Base-by-base conservation (phyloP, 2,797 vertebrate species). In the Pangasius djambal region DNA sequence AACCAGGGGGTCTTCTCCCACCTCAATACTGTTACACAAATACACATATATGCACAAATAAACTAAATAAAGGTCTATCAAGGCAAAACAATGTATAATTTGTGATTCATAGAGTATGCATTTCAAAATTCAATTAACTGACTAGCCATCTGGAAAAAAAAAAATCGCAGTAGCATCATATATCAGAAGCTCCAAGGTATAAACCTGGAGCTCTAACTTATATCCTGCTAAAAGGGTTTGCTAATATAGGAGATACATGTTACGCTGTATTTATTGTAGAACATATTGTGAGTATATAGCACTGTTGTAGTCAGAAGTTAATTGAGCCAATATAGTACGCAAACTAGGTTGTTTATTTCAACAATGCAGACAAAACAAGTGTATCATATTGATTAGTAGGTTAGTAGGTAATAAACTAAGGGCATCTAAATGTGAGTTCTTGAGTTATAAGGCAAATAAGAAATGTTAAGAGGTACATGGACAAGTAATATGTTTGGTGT, bases 1-100 rank as follows among this genome's bases (percentile, higher is more conserved):
- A 28, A 98, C 97, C 75, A 95, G 94, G 0, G 97, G 97, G 1
- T 95, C 93, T 37, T 96, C 94, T 7, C 93, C 97, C 40, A 97
- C 92, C 90, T 98, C 97, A 67, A 96, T 87, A 57, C 97, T 98
- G 92, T 86, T 5, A 87, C 15, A 78, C 10, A 79, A 75, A 84
- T 34, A 84, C 7, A 77, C 5, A 67, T 6, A 83, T 1, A 50
- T 3, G 12, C 22, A 52, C 4, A 75, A 22, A 25, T 40, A 52
- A 37, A 75, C 18, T 15, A n/a, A 10, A n/a, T 37, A 12, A 55
- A 25, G 2, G 7, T 52, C 13, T 13, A 31, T 18, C 48, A 78
- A 16, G 10, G 40, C 22, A 72, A 55, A 70, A 28, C 50, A 40
- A 25, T 37, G 0, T 70, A 25, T 34, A 5, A 31, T 78, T n/a